phyloP scores from a whole-genome alignment of 2,113 vertebrate genomes.

The Triplophysa rosa region DNA sequence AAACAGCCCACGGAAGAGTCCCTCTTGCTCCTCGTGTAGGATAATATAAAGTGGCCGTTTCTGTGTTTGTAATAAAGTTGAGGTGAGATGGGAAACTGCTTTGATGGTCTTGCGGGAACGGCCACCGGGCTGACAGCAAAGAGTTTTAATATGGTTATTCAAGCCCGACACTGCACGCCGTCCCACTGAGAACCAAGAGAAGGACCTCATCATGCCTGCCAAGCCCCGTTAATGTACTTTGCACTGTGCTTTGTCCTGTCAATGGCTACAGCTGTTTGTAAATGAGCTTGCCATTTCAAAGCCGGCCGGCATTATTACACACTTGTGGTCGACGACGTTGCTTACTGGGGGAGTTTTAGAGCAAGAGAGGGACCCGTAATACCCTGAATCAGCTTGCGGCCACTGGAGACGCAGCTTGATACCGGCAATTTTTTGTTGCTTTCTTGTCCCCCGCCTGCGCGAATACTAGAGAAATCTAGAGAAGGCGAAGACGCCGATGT shows the following conservation, averaged over 20 bases:
- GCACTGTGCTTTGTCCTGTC: conserved; percentile 86
- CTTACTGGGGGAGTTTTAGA: conserved; percentile 84
- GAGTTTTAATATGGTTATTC: conserved; percentile 69
- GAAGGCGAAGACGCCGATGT: conserved; percentile 76
- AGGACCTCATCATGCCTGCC: conserved; percentile 82
- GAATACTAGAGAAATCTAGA: conserved; percentile 73
- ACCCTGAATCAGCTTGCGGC: conserved; percentile 80
- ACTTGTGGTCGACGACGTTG: conserved; percentile 85
- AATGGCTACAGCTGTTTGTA: conserved; percentile 91
- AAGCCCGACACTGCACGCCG: conserved; percentile 76
- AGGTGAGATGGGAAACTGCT: conserved; percentile 28
- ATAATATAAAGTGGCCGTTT: conserved; percentile 1
- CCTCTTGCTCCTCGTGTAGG: conserved; percentile 15
- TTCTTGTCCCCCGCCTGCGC: conserved; percentile 60
- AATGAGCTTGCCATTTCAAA: conserved; percentile 82
- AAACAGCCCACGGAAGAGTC: conserved; percentile 26
- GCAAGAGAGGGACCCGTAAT: conserved; percentile 75
- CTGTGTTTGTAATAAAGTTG: conserved; percentile 5
- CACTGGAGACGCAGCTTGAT: conserved; percentile 81
- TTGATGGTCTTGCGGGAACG: conserved; percentile 18
- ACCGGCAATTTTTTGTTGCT: conserved; percentile 65
- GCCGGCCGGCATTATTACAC: conserved; percentile 81
- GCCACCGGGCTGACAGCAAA: conserved; percentile 28
- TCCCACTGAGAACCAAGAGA: conserved; percentile 69
- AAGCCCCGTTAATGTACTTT: conserved; percentile 79